Percentiles rank a stretch among this genome's conserved stretches.
Conservation (phyloP, 2,888 invertebrate genomes). For the Nemoura dubitans region DNA sequence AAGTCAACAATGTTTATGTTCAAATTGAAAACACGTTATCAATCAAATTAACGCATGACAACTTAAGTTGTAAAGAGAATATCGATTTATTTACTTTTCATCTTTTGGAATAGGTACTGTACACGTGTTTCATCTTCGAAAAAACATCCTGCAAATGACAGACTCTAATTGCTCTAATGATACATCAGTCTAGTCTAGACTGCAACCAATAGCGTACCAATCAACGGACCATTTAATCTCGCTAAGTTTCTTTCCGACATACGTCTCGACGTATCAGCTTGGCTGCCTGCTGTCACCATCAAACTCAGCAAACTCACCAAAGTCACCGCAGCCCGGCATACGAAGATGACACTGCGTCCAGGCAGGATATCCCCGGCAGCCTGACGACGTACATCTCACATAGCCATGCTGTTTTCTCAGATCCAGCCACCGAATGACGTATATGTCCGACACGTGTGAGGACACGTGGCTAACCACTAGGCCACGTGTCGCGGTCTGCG, state of each 20-base stretch:
- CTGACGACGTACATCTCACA: background rate
- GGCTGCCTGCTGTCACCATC: background rate
- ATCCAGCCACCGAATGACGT: background rate
- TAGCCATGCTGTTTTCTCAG: background rate
- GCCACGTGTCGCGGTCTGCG: background rate
- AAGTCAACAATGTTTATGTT: too few relatives aligned
- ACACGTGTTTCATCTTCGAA: background rate
- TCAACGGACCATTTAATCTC: too few relatives aligned
- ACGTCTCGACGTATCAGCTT: background rate
- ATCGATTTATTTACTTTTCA: too few relatives aligned
- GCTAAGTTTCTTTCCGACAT: background rate
- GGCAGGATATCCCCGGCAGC: background rate
- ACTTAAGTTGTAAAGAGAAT: too few relatives aligned
- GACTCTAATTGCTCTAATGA: background rate
- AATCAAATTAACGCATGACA: too few relatives aligned
- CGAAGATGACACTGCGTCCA: background rate
- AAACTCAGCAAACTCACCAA: too few relatives aligned
- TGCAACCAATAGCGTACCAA: too few relatives aligned
- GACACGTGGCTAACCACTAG: slow-evolving; percentile 19
- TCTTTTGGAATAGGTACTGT: too few relatives aligned
- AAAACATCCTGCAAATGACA: background rate
- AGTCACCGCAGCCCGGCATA: too few relatives aligned
- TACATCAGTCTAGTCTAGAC: too few relatives aligned
- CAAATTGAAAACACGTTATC: too few relatives aligned
- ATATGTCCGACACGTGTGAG: slow-evolving; percentile 7